Percentiles rank a stretch among this genome's conserved stretches.
These are phyloP conservation scores for Auanema freiburgensis DNA, from an alignment of 2,888 invertebrate genomes.

Conservation along the genomic window DNA sequence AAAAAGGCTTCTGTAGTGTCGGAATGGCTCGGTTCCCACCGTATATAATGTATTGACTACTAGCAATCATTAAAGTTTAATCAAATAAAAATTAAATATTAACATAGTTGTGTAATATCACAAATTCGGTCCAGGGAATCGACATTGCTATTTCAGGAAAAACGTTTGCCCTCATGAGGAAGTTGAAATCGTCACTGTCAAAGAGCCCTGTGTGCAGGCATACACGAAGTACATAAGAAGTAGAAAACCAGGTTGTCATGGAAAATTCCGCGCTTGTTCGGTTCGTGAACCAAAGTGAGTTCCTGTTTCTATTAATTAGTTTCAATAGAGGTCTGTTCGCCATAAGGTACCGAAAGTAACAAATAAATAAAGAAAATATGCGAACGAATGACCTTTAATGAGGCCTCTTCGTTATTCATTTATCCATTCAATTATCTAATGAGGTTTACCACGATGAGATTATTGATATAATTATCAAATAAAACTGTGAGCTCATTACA, in stretches of 20 bases:
- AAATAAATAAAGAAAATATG: no score
- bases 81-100: no score
- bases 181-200: slow-evolving; percentile 66
- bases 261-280: slow-evolving; percentile 66
- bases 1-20: no score
- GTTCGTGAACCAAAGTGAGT: slow-evolving; percentile 66
- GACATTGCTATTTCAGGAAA: slow-evolving; percentile 64
- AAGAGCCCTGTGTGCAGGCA: slow-evolving; percentile 68
- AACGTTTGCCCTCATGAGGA: slow-evolving; percentile 69
- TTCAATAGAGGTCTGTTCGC: no score
- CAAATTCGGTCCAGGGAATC: background rate
- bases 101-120: background rate
- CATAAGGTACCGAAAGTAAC: no score
- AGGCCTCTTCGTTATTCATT: background rate
- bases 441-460: background rate
- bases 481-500: slow-evolving; percentile 50
- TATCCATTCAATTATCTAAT: no score
- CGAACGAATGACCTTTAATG: background rate
- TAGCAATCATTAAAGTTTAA: no score
- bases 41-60: no score
- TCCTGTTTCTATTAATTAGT: background rate
- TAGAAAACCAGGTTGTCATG: slow-evolving; percentile 68
- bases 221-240: slow-evolving; percentile 68
- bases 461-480: background rate
- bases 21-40: no score